These are phyloP conservation scores for Macrosoma leucophasiata DNA, from an alignment of 2,888 invertebrate genomes.

Conservation along the genomic window DNA sequence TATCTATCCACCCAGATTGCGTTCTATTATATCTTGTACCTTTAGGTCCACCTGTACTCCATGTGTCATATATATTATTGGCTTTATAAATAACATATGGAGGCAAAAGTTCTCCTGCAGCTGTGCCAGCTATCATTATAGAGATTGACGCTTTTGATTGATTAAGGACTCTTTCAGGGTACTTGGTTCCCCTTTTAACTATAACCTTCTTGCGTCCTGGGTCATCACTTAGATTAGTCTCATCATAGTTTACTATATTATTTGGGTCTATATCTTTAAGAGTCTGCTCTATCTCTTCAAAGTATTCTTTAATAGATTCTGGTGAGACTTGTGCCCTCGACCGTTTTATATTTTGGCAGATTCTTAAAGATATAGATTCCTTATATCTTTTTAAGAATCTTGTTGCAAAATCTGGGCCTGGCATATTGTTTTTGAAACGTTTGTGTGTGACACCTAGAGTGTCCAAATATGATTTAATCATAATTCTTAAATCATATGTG, in stretches of 20 bases:
- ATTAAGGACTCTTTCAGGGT: slow-evolving; percentile 16
- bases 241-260: slow-evolving; percentile 20
- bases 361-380: too few relatives aligned
- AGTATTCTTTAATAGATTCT: slow-evolving; percentile 22
- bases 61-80: slow-evolving; percentile 37
- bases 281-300: slow-evolving; percentile 17
- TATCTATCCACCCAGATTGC: slow-evolving; percentile 40
- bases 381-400: too few relatives aligned
- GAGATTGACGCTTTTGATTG: slow-evolving; percentile 25
- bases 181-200: slow-evolving; percentile 16
- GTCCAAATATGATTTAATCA: too few relatives aligned
- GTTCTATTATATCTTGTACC: slow-evolving; percentile 39
- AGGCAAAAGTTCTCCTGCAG: slow-evolving; percentile 37
- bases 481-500: too few relatives aligned
- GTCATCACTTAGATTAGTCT: slow-evolving; percentile 18
- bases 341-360: too few relatives aligned
- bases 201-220: slow-evolving; percentile 6
- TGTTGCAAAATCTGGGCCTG: too few relatives aligned
- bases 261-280: slow-evolving; percentile 11
- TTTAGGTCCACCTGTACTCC: slow-evolving; percentile 41
- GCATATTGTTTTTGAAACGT: too few relatives aligned
- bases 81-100: slow-evolving; percentile 48
- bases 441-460: too few relatives aligned
- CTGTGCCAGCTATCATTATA: slow-evolving; percentile 40
- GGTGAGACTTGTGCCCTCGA: slow-evolving; percentile 24